Percentiles rank a stretch among this genome's conserved stretches.
These are phyloP conservation scores for Lamproptera curius DNA, from an alignment of 2,888 invertebrate species.

Conservation along the genomic window DNA sequence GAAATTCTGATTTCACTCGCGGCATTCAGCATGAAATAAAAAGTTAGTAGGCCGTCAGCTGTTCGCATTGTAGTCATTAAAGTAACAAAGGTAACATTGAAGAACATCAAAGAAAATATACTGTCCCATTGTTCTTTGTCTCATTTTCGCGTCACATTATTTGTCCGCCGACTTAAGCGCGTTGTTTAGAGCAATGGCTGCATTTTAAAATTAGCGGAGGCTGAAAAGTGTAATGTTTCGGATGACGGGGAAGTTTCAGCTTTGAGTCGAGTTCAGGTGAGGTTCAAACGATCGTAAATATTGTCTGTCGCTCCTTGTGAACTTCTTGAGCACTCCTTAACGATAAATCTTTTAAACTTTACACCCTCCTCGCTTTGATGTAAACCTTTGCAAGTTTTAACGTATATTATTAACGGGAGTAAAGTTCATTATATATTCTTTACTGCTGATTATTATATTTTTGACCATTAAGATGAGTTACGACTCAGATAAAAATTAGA, in stretches of 20 bases:
- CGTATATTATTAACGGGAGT: not conserved
- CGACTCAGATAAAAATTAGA: too few relatives aligned
- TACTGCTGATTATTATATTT: too few relatives aligned
- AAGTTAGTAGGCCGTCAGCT: not conserved
- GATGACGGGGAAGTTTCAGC: constrained; percentile 29
- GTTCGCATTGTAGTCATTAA: constrained; percentile 1
- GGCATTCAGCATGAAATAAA: too few relatives aligned
- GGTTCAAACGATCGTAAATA: constrained; percentile 22
- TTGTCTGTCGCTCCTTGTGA: constrained; percentile 17
- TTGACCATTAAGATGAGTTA: too few relatives aligned
- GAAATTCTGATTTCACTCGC: too few relatives aligned
- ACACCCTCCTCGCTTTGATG: not conserved
- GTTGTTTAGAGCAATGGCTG: constrained; percentile 7
- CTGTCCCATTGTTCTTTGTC: constrained; percentile 17
- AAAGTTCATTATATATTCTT: not conserved
- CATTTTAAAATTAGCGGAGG: constrained; percentile 1
- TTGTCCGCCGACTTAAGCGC: constrained; percentile 11
- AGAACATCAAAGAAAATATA: constrained; percentile 14
- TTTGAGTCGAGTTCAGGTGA: constrained; percentile 21
- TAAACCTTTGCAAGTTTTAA: not conserved
- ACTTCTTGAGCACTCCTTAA: not conserved
- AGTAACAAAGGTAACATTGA: constrained; percentile 10
- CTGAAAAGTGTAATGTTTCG: constrained; percentile 16
- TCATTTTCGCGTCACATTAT: constrained; percentile 15
- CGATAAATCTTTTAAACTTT: not conserved